phyloP scores from a whole-genome alignment of 2,797 vertebrate genomes.

The Myioborus melanocephalus region DNA sequence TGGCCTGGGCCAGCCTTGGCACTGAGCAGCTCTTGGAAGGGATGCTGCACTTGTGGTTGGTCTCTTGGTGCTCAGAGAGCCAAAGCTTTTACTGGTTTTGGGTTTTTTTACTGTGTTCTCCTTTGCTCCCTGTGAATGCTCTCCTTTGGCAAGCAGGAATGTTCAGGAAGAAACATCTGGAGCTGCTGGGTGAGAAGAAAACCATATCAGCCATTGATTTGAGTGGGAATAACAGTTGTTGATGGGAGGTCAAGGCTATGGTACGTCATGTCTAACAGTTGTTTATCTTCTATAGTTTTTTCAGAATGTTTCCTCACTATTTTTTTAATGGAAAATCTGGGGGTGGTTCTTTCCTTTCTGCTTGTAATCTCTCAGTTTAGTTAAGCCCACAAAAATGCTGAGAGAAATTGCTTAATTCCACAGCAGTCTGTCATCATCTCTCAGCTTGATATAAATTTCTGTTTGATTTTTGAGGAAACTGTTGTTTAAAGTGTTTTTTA shows the following conservation, averaged over 20 bases:
- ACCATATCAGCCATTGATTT: neutral
- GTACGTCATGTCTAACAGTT: neutral
- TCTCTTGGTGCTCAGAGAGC: neutral
- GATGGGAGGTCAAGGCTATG: neutral
- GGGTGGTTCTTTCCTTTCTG: constrained; percentile 63
- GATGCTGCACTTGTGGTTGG: neutral
- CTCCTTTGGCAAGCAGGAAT: neutral
- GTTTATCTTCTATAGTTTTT: constrained; percentile 16
- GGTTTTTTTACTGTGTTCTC: neutral
- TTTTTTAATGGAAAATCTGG: constrained; percentile 31
- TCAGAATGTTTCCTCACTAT: neutral
- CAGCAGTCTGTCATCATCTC: constrained; percentile 48
- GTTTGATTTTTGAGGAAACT: constrained; percentile 11
- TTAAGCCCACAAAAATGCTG: constrained; percentile 65
- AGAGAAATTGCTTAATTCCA: constrained; percentile 53
- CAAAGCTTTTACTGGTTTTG: neutral
- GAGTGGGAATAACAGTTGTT: neutral
- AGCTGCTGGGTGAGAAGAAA: constrained; percentile 6
- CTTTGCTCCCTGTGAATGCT: neutral
- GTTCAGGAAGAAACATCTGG: neutral
- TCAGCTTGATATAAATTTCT: neutral
- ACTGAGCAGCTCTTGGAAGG: neutral
- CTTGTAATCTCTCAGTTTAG: constrained; percentile 52
- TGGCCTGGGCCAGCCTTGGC: neutral
- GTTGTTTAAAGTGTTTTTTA: neutral